Evolutionary conservation across 2,888 invertebrate genomes (phyloP), one percentile per base, ranked within the genome.

Genomic region (Eucera pruinosa): DNA sequence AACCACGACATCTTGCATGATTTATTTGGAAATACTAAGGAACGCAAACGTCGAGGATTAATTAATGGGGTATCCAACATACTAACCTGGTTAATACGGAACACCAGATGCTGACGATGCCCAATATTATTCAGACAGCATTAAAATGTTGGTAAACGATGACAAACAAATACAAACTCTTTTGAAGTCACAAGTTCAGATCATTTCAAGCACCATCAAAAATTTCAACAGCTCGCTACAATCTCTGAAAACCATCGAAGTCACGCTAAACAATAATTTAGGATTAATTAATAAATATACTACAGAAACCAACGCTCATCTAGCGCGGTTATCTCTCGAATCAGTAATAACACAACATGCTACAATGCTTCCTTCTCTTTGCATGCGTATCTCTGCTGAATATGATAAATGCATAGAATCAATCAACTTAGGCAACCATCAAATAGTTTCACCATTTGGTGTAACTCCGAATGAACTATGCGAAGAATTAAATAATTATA

Each of bases 201-300:
- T 65, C 5, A 43, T 54, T 20, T 30, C 20, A 1, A 65, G 43
- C 20, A 65, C 64, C 4, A 65, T 65, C 27, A 41, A 9, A 13
- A 65, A 65, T 20, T 54, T 65, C 15, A 65, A 65, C n/a, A 54
- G 18, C 6, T 65, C 64, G 0, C 13, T 65, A 27, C 52, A 65
- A 30, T 54, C 54, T 23, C 33, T 65, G 2, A 45, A 55, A 55
- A 23, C 7, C 9, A 65, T 20, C 5, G 64, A 54, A 15, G 43
- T 20, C 13, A 65, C 25, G 1, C 13, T 65, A 11, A 65, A 65
- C 13, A 65, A 18, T 25, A 65, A 52, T 30, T 15, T 54, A 11
- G 43, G 11, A 65, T 2, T 27, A 65, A 65, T 65, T 27, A 54
- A 54, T 20, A 52, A 65, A 20, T 65, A 20, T 18, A 65, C 15